Evolutionary conservation across 1,140 invertebrate species (phyloP), one percentile per base, ranked within the genome.

Genomic region (Drosophila funebris): DNA sequence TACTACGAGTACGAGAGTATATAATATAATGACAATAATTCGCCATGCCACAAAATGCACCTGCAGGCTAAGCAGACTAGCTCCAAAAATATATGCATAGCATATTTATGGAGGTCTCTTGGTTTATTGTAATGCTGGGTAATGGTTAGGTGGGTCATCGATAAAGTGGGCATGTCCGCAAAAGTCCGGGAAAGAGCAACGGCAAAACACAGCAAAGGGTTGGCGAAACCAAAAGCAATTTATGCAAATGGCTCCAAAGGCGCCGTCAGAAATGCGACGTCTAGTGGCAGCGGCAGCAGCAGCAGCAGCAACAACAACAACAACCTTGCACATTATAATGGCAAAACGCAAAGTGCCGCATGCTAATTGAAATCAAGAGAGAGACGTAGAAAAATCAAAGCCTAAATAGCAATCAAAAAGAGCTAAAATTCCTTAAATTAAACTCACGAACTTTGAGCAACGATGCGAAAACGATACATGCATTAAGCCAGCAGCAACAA

Each of bases 381-480:
- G 9, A 27, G 24, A 46, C 8, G 13, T 31, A 31, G 24, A 31
- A 69, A 71, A 57, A 57, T 71, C 68, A 85, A 85, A 85, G 78
- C 74, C 72, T 87, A 87, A 87, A 87, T 87, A 87, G 82, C 82
- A 87, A 87, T 87, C 84, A 87, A 88, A 87, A 88, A 76, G 79
- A 83, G 68, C 83, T 75, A 87, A 87, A 87, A 87, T 88, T 87
- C 84, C 83, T 88, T 78, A 87, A 87, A 87, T 87, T 87, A 87
- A 87, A 83, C 83, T 87, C 83, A 87, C 83, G 83, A 87, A 87
- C 68, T 87, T 73, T 69, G 72, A 67, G 72, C 83, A 88, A 79
- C 83, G 83, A 87, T 87, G 83, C 83, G 83, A 87, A 87, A 87
- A 87, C 82, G 83, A 88, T 88, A 88, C 83, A 88, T 87, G 83